Conservation (phyloP, 2,888 invertebrate species). For the Calliopum simillimum region DNA sequence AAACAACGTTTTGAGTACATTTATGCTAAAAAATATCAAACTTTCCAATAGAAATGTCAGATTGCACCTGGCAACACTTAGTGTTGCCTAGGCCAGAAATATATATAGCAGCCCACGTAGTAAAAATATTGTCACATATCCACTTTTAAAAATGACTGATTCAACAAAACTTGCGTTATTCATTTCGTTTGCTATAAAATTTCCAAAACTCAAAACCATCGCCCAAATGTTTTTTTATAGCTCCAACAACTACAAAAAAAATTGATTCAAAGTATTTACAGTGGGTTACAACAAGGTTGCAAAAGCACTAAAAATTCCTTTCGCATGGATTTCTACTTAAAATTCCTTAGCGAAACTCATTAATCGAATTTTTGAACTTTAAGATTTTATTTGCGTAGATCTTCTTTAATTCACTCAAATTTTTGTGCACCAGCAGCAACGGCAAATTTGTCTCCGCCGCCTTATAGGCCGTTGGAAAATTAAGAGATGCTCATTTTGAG, state of each 20-base stretch:
- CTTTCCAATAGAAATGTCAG: no score
- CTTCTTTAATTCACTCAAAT: background rate
- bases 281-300: slow-evolving; percentile 5
- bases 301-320: slow-evolving; percentile 28
- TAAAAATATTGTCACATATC: no score
- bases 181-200: no score
- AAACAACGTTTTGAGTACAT: no score
- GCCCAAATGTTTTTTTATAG: no score
- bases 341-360: slow-evolving; percentile 34
- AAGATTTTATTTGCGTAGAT: slow-evolving; percentile 3
- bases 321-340: background rate
- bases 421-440: slow-evolving; percentile 4
- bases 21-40: no score
- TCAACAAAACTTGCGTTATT: no score
- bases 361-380: slow-evolving; percentile 53
- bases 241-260: background rate
- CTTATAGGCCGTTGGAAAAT: background rate
- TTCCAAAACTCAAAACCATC: no score
- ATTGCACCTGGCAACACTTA: no score
- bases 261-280: background rate
- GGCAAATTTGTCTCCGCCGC: slow-evolving; percentile 11
- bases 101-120: no score
- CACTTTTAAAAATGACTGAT: no score
- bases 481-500: background rate
- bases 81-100: no score